Conservation (phyloP, 2,113 vertebrate species). For the Athene cunicularia region DNA sequence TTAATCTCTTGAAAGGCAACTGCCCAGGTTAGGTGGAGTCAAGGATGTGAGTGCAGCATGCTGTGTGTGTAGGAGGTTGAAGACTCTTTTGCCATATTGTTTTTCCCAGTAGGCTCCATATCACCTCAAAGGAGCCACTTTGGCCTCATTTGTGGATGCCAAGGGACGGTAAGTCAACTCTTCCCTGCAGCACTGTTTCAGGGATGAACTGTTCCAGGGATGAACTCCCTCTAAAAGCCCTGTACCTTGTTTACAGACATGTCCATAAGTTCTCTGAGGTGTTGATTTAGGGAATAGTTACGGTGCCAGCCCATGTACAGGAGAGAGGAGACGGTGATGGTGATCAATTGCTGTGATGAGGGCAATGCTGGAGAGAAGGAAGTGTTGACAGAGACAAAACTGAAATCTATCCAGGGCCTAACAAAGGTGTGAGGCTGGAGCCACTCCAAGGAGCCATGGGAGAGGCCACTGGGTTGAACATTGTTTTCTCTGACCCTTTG, state of each 20-base stretch:
- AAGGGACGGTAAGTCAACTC: not conserved
- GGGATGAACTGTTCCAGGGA: not conserved
- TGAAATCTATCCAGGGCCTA: not conserved
- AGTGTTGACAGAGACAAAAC: not conserved
- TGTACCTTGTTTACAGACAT: not conserved
- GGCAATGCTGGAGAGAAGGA: not conserved
- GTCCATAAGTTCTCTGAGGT: not conserved
- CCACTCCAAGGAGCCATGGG: constrained; percentile 6
- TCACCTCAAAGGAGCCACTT: not conserved
- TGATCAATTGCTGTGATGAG: not conserved
- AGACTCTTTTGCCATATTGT: not conserved
- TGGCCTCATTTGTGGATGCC: not conserved
- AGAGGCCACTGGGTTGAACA: not conserved
- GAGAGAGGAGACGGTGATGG: not conserved
- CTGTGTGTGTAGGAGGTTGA: not conserved
- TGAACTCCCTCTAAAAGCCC: not conserved
- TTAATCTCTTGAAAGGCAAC: not conserved
- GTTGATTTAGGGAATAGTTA: not conserved
- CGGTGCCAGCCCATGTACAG: not conserved
- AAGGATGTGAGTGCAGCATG: not conserved
- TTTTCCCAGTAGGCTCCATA: not conserved
- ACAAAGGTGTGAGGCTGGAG: constrained; percentile 18
- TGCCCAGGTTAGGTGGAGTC: not conserved
- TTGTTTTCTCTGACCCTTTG: constrained; percentile 4
- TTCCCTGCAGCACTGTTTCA: not conserved